Base-by-base conservation (phyloP, 2,797 vertebrate genomes). In the Peromyscus aztecus region DNA sequence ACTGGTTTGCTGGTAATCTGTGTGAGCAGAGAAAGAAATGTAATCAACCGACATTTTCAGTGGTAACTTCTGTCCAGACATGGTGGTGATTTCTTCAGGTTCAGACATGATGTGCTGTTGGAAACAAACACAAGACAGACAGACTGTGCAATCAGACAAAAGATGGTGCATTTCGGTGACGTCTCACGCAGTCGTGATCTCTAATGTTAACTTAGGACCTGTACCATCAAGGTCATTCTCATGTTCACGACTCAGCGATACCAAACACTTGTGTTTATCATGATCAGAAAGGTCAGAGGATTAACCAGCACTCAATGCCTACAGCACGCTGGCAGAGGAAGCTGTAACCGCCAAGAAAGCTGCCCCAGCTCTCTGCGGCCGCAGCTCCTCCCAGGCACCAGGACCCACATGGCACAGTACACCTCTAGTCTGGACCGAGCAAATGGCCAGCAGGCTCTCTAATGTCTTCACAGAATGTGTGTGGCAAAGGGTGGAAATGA, bases 21-120 rank as follows among this genome's bases (percentile, higher is more conserved):
- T 99, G 98, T 99, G 99, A 97, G 99, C 99, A 1, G 99, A 99
- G 99, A 99, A 99, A 97, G 99, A 99, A 98, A 99, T 99, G 98
- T 99, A 99, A 98, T 99, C 99, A 98, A 99, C 99, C 0, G 99
- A 99, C 99, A 99, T 99, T 98, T 99, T 99, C 98, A 99, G 98
- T 23, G 99, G 99, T 11, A 99, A 98, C 95, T 99, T 99, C 98
- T 99, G 99, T 24, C 99, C 99, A 12, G 99, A 99, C 99, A 99
- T 99, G 84, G 99, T 99, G 94, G 99, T 99, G 98, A 99, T 99
- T 98, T 99, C 99, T 94, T 99, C 99, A 0, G 99, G 99, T 97
- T 99, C 99, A 55, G 99, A 99, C 99, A 99, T 99, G 98, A 99
- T 99, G 98, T 99, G 99, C 99, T 99, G 98, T 92, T 23, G 96